Conservation (phyloP, 2,888 invertebrate genomes). For the Diloba caeruleocephala region DNA sequence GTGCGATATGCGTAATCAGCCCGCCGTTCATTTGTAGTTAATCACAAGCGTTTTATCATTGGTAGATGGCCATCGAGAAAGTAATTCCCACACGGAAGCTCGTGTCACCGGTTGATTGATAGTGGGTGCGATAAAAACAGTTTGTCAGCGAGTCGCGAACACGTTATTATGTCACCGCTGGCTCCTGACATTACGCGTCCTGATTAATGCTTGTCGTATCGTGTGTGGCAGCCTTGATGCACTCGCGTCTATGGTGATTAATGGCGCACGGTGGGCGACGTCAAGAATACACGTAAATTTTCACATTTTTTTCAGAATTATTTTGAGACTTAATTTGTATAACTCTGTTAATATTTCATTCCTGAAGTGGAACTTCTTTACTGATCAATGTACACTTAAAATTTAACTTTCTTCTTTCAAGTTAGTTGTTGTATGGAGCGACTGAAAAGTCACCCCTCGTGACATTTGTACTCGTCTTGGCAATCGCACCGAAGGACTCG, state of each 20-base stretch:
- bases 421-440: too few species aligned
- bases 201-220: conserved; percentile 80
- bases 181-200: conserved; percentile 68
- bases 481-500: too few species aligned
- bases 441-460: too few species aligned
- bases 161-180: conserved; percentile 83
- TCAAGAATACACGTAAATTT: conserved; percentile 56
- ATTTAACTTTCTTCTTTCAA: too few species aligned
- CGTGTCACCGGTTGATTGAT: conserved; percentile 81
- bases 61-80: conserved; percentile 61
- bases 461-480: too few species aligned
- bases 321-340: conserved; percentile 1
- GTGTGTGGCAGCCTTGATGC: conserved; percentile 69
- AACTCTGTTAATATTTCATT: too few species aligned
- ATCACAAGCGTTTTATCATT: conserved; percentile 49
- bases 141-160: conserved; percentile 75
- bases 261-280: conserved; percentile 66
- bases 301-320: conserved; percentile 10
- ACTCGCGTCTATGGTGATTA: conserved; percentile 70
- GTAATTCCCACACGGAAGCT: conserved; percentile 81
- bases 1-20: too few species aligned
- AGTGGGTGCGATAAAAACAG: conserved; percentile 77
- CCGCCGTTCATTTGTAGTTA: conserved; percentile 48
- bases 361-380: too few species aligned
- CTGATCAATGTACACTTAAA: too few species aligned